Evolutionary conservation across 2,113 vertebrate genomes (phyloP).

Genomic region (Mobula birostris): DNA sequence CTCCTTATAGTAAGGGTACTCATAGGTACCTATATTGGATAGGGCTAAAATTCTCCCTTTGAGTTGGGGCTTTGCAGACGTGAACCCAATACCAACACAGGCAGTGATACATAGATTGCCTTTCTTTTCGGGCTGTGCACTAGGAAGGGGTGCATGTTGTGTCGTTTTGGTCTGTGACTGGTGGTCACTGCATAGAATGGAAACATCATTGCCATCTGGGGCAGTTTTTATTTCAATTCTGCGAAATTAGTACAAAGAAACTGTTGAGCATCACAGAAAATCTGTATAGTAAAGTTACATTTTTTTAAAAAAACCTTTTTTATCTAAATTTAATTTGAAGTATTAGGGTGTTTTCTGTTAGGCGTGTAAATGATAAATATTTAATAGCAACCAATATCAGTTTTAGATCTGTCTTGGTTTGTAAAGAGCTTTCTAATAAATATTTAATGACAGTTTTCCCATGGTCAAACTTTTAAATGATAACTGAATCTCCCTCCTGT

Average conservation of each 20-base stretch:
- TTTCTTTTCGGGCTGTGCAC: too few species aligned
- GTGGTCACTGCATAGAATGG: too few species aligned
- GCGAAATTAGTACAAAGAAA: background rate
- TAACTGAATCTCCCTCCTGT: background rate
- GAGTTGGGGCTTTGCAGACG: too few species aligned
- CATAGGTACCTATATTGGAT: too few species aligned
- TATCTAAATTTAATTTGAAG: background rate
- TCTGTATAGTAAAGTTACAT: background rate
- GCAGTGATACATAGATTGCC: too few species aligned
- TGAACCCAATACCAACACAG: too few species aligned
- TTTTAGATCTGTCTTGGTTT: background rate
- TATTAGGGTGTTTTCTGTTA: background rate
- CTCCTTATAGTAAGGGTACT: too few species aligned
- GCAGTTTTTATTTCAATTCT: too few species aligned
- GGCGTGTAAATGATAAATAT: background rate
- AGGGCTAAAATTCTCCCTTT: too few species aligned
- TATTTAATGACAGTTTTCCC: background rate
- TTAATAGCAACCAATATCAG: background rate
- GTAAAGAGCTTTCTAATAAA: slow-evolving; percentile 15
- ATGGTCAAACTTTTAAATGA: background rate
- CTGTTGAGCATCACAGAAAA: background rate
- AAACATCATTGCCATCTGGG: too few species aligned
- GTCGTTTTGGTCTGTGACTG: too few species aligned
- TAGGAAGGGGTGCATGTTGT: too few species aligned
- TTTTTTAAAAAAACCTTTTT: background rate